Percentiles rank a stretch among this genome's conserved stretches.
Evolutionary conservation across 2,797 vertebrate genomes (phyloP).

Genomic region (Micropoecilia bifurca): DNA sequence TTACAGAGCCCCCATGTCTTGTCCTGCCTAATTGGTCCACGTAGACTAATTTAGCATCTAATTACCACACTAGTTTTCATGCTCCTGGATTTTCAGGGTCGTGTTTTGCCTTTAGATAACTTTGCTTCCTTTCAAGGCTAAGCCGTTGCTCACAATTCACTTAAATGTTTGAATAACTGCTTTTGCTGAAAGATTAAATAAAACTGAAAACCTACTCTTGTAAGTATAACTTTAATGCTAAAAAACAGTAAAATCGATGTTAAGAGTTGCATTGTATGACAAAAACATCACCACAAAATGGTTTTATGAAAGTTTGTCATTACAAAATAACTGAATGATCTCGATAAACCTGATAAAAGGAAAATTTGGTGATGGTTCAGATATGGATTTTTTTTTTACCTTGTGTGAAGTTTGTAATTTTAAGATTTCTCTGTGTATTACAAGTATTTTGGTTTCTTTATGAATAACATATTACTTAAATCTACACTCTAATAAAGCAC

Average conservation of each 20-base stretch:
- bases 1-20: constrained; percentile 78
- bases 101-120: constrained; percentile 79
- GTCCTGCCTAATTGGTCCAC: constrained; percentile 86
- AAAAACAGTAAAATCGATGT: constrained; percentile 12
- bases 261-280: constrained; percentile 13
- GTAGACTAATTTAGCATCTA: constrained; percentile 87
- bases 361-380: not conserved
- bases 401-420: not conserved
- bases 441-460: not conserved
- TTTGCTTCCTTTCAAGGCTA: constrained; percentile 75
- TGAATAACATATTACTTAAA: not conserved
- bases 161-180: constrained; percentile 67
- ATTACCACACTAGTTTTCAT: constrained; percentile 77
- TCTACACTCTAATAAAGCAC: not conserved
- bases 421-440: not conserved
- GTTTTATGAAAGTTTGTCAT: not conserved
- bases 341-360: not conserved
- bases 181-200: constrained; percentile 44
- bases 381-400: not conserved
- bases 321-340: not conserved
- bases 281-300: constrained; percentile 15
- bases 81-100: constrained; percentile 80
- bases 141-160: constrained; percentile 57
- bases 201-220: constrained; percentile 43
- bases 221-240: constrained; percentile 28